These are phyloP conservation scores for Leptinotarsa undecemlineata DNA, from an alignment of 1,140 invertebrate species.

Conservation along the genomic window DNA sequence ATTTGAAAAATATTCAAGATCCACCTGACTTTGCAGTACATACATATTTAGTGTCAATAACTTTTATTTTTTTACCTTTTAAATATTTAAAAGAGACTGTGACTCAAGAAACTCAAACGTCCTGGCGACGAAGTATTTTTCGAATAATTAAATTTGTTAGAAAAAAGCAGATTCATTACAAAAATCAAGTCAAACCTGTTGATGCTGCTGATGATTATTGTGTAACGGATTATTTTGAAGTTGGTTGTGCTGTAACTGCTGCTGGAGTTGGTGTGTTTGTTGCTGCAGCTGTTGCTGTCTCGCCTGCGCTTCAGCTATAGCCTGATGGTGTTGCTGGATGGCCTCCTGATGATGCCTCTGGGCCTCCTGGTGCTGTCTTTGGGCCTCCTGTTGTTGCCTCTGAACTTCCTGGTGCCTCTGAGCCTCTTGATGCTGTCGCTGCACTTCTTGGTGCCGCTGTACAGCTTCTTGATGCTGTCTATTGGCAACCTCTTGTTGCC, in stretches of 20 bases:
- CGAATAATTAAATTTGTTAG: no score
- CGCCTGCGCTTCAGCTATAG: conserved; percentile 47
- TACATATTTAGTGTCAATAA: no score
- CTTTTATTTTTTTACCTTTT: no score
- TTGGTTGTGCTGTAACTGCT: conserved; percentile 33
- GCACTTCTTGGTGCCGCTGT: conserved; percentile 45
- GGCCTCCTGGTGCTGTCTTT: conserved; percentile 30
- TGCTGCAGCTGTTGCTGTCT: conserved; percentile 39
- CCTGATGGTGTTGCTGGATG: conserved; percentile 42
- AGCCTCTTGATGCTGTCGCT: conserved; percentile 48
- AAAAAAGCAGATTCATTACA: no score
- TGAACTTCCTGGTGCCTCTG: conserved; percentile 49
- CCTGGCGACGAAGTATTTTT: no score
- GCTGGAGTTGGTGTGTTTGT: conserved; percentile 33
- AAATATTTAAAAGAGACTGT: no score
- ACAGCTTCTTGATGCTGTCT: conserved; percentile 49
- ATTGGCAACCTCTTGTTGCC: conserved; percentile 44
- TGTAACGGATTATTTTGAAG: conserved; percentile 39
- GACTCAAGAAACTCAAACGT: no score
- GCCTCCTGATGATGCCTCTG: conserved; percentile 46
- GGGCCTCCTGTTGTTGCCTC: conserved; percentile 47
- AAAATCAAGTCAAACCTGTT: conserved; percentile 28
- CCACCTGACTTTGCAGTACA: no score
- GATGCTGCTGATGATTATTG: conserved; percentile 39
- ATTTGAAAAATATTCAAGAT: no score